Conservation (phyloP, 2,113 vertebrate genomes). For the Dasyornis broadbenti region DNA sequence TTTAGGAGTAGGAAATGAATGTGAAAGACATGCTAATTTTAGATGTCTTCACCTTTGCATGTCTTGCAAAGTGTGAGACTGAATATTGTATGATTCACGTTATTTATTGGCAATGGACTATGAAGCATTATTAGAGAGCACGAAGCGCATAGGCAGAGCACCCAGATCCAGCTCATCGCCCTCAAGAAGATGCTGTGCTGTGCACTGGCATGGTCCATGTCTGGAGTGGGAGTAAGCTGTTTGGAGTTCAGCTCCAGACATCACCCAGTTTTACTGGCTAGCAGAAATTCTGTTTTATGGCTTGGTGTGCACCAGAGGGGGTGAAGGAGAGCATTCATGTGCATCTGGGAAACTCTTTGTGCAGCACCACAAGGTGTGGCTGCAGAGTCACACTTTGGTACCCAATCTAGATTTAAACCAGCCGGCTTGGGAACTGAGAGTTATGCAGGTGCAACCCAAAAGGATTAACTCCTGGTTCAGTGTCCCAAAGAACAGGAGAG, state of each 20-base stretch:
- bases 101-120: not conserved
- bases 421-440: not conserved
- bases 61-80: not conserved
- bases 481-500: not conserved
- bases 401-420: not conserved
- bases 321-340: not conserved
- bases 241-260: not conserved
- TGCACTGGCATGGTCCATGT: rapidly evolving
- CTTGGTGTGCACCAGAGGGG: not conserved
- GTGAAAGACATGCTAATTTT: not conserved
- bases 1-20: not conserved
- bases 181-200: not conserved
- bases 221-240: not conserved
- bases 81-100: not conserved
- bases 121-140: not conserved
- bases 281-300: not conserved
- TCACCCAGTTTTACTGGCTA: not conserved
- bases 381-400: not conserved
- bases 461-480: not conserved
- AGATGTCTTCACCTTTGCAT: not conserved
- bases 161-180: not conserved
- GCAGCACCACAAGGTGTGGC: not conserved
- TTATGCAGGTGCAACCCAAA: not conserved
- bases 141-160: not conserved
- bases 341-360: not conserved